Base-by-base conservation (phyloP, 1,140 invertebrate genomes). In the Stratiolaelaps scimitus region DNA sequence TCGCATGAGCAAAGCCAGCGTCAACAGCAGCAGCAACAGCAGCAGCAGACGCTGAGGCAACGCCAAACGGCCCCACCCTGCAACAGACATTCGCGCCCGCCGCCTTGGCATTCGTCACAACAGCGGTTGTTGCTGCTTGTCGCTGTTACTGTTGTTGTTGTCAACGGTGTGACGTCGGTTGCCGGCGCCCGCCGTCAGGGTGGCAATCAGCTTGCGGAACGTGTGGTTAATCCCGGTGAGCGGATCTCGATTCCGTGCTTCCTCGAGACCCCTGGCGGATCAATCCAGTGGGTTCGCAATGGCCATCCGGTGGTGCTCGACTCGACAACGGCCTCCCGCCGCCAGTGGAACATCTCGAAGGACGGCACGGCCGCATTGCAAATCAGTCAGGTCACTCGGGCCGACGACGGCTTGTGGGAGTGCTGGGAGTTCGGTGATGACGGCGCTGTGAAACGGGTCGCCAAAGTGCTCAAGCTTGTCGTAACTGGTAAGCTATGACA, bases 351-450 rank as follows among this genome's bases (percentile, higher is more conserved):
- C 45, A 69, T 72, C 29, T 65, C 69, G 0, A 67, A 69, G 4
- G 70, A 72, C 19, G 71, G 71, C 6, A 66, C 67, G 20, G 70
- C 71, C 0, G 64, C 69, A 10, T 56, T 72, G 30, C 69, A 70
- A 40, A 72, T 72, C 26, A 67, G 56, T 34, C 67, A 67, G 4
- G 69, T 68, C 2, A 68, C 70, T 7, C 64, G 64, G 20, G 60
- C 65, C 5, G 71, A 72, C 46, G 69, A 69, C 6, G 71, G 71
- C 7, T 46, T 68, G 0, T 72, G 71, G 71, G 71, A 72, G 44
- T 72, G 71, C 34, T 60, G 70, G 65, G 69, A 72, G 29, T 34
- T 71, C 15, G 70, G 67, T n/a, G 34, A 46, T 13, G 66, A 70
- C 34, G 71, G 70, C 1, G 66, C 43, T 29, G 69, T 72, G 23